Evolutionary conservation across 2,797 vertebrate genomes (phyloP), one percentile per base, ranked within the genome.

Genomic region (Meda fulgida): DNA sequence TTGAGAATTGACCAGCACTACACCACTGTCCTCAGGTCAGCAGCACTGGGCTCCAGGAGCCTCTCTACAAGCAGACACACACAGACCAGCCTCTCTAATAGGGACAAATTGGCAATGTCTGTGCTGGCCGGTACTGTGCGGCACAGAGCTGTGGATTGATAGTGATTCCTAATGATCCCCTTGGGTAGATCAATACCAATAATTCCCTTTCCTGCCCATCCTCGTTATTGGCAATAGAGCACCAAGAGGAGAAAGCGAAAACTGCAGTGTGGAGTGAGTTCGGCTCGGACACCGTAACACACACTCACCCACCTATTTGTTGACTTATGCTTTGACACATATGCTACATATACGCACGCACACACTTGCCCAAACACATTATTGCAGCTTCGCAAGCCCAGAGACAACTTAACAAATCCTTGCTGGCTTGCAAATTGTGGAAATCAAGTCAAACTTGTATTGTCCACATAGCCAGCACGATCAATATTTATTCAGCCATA

Each of bases 101-200:
- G 97, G 97, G 96, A 98, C 97, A 98, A 98, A 99, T 98, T 98
- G 97, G 96, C 97, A 97, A 97, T 97, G 97, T 98, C 97, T 97
- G 96, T 96, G 97, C 95, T 90, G 95, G 95, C 96, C 93, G 94
- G 95, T 96, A 96, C 95, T 96, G 96, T 96, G 96, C 94, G 34
- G 95, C 96, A 96, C 92, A 96, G 96, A 97, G 97, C 96, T 97
- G 97, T 97, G 97, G 97, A 98, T 98, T 99, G 98, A 98, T 98
- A 98, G 96, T 96, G 97, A 99, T 97, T 97, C 96, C 97, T 99
- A 98, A 99, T 98, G 97, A 99, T 99, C 97, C 97, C 97, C 96
- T 96, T 97, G 97, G 97, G 98, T 97, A 95, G 97, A 99, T 99
- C 97, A 98, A 98, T 99, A 99, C 96, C 95, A 97, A 97, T 98